Percentiles rank a stretch among this genome's conserved stretches.
phyloP scores from a whole-genome alignment of 2,113 vertebrate genomes.

The Brevimyrus niger region DNA sequence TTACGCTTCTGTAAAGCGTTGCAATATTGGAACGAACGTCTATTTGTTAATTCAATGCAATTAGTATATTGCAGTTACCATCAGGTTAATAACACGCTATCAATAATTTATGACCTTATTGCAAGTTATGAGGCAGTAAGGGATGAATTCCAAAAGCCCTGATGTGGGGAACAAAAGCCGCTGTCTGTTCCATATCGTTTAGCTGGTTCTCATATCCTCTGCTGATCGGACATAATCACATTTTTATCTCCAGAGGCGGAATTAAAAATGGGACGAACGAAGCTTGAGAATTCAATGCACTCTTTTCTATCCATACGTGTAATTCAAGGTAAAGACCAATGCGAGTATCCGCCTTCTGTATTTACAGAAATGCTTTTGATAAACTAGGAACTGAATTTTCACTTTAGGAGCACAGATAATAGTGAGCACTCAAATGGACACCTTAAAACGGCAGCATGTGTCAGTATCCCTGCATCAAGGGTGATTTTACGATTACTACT shows the following conservation, averaged over 20 bases:
- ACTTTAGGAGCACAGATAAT: neutral
- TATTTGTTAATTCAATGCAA: conserved; percentile 16
- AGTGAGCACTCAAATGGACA: neutral
- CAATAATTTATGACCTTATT: neutral
- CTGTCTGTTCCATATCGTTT: neutral
- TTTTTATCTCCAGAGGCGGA: neutral
- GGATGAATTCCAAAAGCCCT: neutral
- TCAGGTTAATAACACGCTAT: conserved; percentile 8
- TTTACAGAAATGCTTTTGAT: neutral
- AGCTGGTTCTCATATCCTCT: neutral
- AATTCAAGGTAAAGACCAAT: neutral
- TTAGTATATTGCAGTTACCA: neutral
- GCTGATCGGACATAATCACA: neutral
- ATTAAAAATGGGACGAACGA: neutral
- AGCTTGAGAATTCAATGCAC: neutral
- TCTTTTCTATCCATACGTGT: neutral
- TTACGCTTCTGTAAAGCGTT: conserved; percentile 6
- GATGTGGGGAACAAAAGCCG: neutral
- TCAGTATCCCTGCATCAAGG: neutral
- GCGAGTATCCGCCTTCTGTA: neutral
- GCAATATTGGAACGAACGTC: neutral
- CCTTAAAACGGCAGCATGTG: neutral
- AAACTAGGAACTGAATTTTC: neutral
- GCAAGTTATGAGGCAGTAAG: conserved; percentile 5
- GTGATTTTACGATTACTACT: neutral